These are phyloP conservation scores for Loris lydekkerianus DNA, from an alignment of 2,797 vertebrate species.

Conservation along the genomic window DNA sequence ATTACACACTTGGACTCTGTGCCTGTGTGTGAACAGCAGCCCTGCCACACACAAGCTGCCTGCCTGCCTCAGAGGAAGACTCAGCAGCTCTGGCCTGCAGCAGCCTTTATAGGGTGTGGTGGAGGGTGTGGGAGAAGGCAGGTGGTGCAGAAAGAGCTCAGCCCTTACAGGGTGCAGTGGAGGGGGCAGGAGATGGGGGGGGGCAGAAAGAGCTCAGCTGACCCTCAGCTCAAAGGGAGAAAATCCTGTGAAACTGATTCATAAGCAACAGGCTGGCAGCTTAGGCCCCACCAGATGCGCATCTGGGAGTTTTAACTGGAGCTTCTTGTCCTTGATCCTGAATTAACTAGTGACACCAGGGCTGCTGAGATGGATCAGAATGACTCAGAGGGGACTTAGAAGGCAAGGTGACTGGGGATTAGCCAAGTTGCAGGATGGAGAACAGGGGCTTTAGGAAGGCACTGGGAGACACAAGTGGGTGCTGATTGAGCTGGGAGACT, in stretches of 20 bases:
- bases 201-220: neutral
- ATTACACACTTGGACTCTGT: neutral
- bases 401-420: constrained; percentile 74
- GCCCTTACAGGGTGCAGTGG: fast-evolving
- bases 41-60: neutral
- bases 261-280: constrained; percentile 60
- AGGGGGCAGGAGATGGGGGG: neutral
- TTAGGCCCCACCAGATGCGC: constrained; percentile 67
- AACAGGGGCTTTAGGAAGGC: neutral
- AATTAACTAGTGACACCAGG: constrained; percentile 66
- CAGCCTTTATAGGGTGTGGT: fast-evolving
- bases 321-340: constrained; percentile 75
- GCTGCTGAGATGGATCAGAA: constrained; percentile 64
- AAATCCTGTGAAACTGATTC: constrained; percentile 57
- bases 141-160: neutral
- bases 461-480: neutral
- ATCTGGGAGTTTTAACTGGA: constrained; percentile 53
- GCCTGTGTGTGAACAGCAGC: neutral
- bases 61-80: neutral
- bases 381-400: constrained; percentile 67
- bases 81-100: neutral
- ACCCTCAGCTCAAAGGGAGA: constrained; percentile 39
- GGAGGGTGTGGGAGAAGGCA: neutral
- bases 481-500: neutral
- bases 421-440: neutral